Base-by-base conservation (phyloP, 2,797 vertebrate species). In the Caiman crocodilus region DNA sequence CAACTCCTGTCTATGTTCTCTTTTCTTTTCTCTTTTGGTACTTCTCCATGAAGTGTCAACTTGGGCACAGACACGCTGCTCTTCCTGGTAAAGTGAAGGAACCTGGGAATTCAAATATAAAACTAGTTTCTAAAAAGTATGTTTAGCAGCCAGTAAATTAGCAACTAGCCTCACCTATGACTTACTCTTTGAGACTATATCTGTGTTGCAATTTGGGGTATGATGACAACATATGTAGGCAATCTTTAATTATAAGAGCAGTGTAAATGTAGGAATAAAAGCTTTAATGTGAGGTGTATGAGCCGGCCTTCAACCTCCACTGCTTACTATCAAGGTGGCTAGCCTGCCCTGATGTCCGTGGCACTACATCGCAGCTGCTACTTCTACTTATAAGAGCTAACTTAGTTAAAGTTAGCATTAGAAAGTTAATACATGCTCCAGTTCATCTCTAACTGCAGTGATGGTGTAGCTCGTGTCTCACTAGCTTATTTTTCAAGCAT, bases 401-500 rank as follows among this genome's bases (percentile, higher is more conserved):
- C n/a, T 26, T 65, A 14, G 79, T 28, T 7, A 79, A 1, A 87
- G 12, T 13, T 87, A 65, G 64, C 0, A 0, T 30, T 21, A 4
- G 56, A 75, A 35, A 26, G 26, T 18, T 21, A 6, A 85, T 0
- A 6, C 3, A 21, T 2, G n/a, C 23, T 79, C 15, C 56, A 92
- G 79, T 23, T 28, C 60, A 59, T 2, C 0, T 1, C 4, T 0
- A 5, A 2, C 14, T 89, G 16, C 13, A 14, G 3, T 50, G 42
- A 50, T 50, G 42, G 9, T 58, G 5, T 2, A 88, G 15, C 42
- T 50, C 2, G 10, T 50, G 42, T 50, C 10, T 50, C 42, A 50
- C 42, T 50, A 50, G 9, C 42, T 50, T 10, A 50, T 50, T 50
- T 50, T 50, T 50, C 42, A 50, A 50, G 42, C 42, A 50, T 50